These are phyloP conservation scores for Stomatorhinus walkeri DNA, from an alignment of 2,797 vertebrate species.

Conservation along the genomic window DNA sequence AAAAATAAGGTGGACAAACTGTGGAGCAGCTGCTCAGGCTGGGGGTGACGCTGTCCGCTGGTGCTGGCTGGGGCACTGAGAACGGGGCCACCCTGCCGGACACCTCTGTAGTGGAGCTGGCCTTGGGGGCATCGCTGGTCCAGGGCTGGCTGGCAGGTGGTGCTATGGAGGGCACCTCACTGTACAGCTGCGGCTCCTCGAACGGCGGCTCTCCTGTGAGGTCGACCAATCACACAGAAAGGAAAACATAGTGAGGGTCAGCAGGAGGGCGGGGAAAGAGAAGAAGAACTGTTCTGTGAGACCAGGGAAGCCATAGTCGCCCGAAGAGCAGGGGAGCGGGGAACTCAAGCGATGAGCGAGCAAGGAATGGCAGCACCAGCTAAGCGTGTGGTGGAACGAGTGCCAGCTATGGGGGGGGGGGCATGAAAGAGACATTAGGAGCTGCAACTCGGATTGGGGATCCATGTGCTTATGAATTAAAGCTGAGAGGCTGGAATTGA, in stretches of 20 bases:
- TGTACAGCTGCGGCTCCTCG: conserved; percentile 66
- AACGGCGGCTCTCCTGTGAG: conserved; percentile 61
- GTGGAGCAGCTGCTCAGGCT: conserved; percentile 88
- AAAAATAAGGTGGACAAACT: conserved; percentile 52
- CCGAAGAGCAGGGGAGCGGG: background rate
- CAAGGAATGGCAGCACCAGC: background rate
- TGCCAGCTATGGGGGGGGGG: background rate
- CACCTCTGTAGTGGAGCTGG: conserved; percentile 46
- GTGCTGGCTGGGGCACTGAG: conserved; percentile 64
- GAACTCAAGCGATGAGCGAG: background rate
- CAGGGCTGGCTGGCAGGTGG: conserved; percentile 60
- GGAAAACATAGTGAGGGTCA: background rate
- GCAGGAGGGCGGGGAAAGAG: background rate
- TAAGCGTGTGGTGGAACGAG: background rate
- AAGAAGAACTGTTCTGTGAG: background rate
- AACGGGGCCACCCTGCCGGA: conserved; percentile 57
- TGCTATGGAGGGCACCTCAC: conserved; percentile 49
- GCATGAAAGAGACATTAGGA: background rate
- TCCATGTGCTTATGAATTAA: background rate
- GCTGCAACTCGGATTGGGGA: background rate
- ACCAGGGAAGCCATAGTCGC: background rate
- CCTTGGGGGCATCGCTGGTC: conserved; percentile 61
- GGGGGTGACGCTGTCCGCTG: conserved; percentile 70
- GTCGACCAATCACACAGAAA: conserved; percentile 20
- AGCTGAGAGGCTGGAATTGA: background rate